These are phyloP conservation scores for Euschistus heros DNA, from an alignment of 1,140 invertebrate species.

Conservation along the genomic window DNA sequence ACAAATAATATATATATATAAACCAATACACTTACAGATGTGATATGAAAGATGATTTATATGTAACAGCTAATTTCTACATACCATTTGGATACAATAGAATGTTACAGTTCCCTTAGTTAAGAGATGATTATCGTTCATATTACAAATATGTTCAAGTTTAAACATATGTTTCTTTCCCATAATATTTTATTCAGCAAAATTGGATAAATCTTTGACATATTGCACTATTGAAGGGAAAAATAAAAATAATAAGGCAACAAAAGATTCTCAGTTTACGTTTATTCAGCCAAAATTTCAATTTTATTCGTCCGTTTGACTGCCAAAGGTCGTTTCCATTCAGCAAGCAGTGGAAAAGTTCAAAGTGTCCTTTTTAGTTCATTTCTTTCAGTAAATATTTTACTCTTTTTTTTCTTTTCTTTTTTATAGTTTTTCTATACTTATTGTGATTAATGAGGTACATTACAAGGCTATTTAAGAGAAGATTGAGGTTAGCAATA, in stretches of 20 bases:
- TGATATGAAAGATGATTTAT: slow-evolving; percentile 10
- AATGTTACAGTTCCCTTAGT: too few species aligned
- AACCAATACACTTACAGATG: slow-evolving; percentile 7
- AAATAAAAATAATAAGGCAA: slow-evolving; percentile 6
- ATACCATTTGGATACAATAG: neutral
- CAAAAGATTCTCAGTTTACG: neutral
- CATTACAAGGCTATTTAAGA: neutral
- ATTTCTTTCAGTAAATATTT: neutral
- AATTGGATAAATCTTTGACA: neutral
- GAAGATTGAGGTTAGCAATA: neutral
- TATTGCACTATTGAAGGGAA: slow-evolving; percentile 11
- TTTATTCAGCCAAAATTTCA: slow-evolving; percentile 15
- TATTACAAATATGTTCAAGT: too few species aligned
- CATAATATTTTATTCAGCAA: too few species aligned
- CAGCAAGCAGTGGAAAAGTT: slow-evolving; percentile 26
- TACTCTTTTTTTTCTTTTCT: neutral
- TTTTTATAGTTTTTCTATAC: neutral
- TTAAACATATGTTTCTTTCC: neutral
- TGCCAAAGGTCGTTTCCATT: slow-evolving; percentile 18
- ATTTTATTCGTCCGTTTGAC: slow-evolving; percentile 9
- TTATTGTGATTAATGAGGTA: neutral
- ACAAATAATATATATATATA: slow-evolving; percentile 17
- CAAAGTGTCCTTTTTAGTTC: slow-evolving; percentile 9
- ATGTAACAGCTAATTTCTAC: neutral
- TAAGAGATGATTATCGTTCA: too few species aligned